Evolutionary conservation across 2,113 vertebrate genomes (phyloP).

Genomic region (Alces alces): DNA sequence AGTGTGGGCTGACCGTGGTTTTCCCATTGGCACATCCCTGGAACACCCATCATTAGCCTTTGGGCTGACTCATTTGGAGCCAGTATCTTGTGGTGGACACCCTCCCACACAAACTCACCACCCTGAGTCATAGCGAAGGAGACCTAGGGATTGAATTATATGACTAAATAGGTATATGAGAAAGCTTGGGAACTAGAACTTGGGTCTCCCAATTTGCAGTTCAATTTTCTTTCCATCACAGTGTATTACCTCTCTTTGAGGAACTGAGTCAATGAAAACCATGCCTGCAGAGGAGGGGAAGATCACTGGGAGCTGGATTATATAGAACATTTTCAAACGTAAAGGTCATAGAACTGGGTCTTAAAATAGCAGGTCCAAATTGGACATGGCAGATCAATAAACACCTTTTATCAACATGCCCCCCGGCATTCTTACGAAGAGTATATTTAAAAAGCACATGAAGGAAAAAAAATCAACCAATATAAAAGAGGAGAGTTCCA

Average conservation of each 20-base stretch:
- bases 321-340: neutral
- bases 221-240: slow-evolving; percentile 3
- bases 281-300: neutral
- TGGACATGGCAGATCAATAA: neutral
- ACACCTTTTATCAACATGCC: neutral
- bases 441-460: neutral
- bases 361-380: neutral
- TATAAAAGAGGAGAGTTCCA: neutral
- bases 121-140: neutral
- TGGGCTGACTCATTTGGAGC: neutral
- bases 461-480: neutral
- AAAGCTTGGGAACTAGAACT: neutral
- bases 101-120: neutral
- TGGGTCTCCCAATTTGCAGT: neutral
- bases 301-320: neutral
- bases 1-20: neutral
- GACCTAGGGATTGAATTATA: neutral
- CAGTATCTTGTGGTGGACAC: neutral
- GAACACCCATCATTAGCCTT: neutral
- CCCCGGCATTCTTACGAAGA: neutral
- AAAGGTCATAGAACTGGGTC: neutral
- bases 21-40: neutral
- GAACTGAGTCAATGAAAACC: neutral
- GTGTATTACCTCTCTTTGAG: neutral
- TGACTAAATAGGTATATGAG: neutral